Conservation (phyloP, 2,888 invertebrate genomes). For the Perizoma affinitatum region DNA sequence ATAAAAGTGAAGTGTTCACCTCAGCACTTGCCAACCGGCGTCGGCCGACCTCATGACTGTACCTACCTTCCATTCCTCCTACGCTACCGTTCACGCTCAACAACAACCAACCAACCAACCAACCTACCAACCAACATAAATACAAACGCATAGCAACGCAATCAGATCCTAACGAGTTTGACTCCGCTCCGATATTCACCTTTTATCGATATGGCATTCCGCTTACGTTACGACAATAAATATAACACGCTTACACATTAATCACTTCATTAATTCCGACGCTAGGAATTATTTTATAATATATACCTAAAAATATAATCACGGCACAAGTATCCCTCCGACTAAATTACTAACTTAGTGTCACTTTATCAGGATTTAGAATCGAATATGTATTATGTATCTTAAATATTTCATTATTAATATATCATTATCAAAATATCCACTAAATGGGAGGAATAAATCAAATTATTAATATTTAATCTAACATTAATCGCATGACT, state of each 20-base stretch:
- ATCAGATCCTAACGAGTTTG: conserved; percentile 78
- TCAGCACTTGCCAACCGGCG: conserved; percentile 40
- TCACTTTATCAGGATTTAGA: conserved; percentile 85
- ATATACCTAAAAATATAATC: conserved; percentile 85
- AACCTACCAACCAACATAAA: conserved; percentile 62
- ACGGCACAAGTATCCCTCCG: conserved; percentile 85
- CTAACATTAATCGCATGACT: conserved; percentile 85
- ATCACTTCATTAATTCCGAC: conserved; percentile 85
- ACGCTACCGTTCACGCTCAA: conserved; percentile 42
- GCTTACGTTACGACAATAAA: conserved; percentile 84
- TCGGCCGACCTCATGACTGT: conserved; percentile 31
- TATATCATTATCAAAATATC: conserved; percentile 85
- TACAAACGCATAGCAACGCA: conserved; percentile 60
- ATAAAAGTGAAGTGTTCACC: conserved; percentile 79
- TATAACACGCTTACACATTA: conserved; percentile 85
- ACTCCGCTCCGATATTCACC: conserved; percentile 82
- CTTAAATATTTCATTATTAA: conserved; percentile 85
- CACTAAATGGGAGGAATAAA: conserved; percentile 85
- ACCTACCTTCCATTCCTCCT: conserved; percentile 13
- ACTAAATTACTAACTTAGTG: conserved; percentile 84
- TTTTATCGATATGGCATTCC: conserved; percentile 85
- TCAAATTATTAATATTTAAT: conserved; percentile 83
- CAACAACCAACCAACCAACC: conserved; percentile 56
- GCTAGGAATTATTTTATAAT: conserved; percentile 84
- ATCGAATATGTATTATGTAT: conserved; percentile 85